Evolutionary conservation across 2,797 vertebrate genomes (phyloP), one percentile per base, ranked within the genome.

Genomic region (Leptodactylus fallax): DNA sequence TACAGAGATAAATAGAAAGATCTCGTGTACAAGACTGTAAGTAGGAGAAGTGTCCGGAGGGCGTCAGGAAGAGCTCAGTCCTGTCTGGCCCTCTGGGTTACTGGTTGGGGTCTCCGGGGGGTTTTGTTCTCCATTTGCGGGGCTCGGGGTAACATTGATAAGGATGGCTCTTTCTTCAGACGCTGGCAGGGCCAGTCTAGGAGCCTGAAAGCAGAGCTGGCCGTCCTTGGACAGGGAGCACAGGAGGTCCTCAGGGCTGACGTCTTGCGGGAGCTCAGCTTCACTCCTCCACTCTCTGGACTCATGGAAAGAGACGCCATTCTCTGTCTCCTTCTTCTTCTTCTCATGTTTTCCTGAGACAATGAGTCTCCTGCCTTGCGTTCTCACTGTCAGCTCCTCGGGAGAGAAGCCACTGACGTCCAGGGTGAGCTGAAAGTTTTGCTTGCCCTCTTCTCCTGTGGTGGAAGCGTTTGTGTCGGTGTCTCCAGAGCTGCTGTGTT

Each of bases 261-360:
- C 56, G 6, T 58, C 56, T 14, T 58, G 56, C 3, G 56, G 56
- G 17, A 58, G 56, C 56, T 58, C 56, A 19, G 17, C 56, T 58
- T 58, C 56, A 16, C 56, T 19, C 16, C 56, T 58, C 16, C 56
- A 58, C 56, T 58, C 56, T 58, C 56, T 93, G 25, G 92, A 92
- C 60, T 91, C 83, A 91, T 91, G 93, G 5, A 93, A 95, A 92
- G 88, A 95, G 0, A 92, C 94, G 87, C 95, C 95, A 87, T 92
- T 92, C 0, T 88, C 92, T 1, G 94, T 92, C 0, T 91, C 91
- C 86, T 91, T 88, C 88, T 95, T 88, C 88, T 95, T 94, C 85
- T 91, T 93, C 87, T 95, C 93, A 0, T 92, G 91, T 87, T 90
- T 90, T 36, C 94, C 94, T 0, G 92, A 94, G 87, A 95, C 95